Percentiles rank a stretch among this genome's conserved stretches.
Evolutionary conservation across 2,797 vertebrate species (phyloP).

Genomic region (Oreortyx pictus): DNA sequence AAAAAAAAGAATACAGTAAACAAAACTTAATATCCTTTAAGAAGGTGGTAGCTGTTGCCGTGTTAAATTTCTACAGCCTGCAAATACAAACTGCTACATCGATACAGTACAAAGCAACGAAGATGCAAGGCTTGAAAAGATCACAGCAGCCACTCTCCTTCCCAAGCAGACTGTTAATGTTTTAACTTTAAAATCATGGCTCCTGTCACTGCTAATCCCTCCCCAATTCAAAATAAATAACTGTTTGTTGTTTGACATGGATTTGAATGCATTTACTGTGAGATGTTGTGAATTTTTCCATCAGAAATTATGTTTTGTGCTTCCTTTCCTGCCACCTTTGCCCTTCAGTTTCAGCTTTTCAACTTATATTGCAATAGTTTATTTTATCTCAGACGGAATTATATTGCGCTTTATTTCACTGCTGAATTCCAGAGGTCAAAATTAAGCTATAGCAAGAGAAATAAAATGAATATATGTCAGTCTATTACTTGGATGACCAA

Average conservation of each 20-base stretch:
- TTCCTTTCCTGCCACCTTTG: slow-evolving; percentile 57
- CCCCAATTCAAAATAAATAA: background rate
- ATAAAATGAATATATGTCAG: slow-evolving; percentile 18
- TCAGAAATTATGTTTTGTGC: background rate
- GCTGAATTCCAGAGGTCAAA: slow-evolving; percentile 52
- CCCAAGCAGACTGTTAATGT: background rate
- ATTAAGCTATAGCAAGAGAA: slow-evolving; percentile 47
- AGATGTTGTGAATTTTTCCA: slow-evolving; percentile 31
- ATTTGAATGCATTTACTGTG: slow-evolving; percentile 45
- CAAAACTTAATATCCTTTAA: background rate
- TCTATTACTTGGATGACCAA: slow-evolving; percentile 29
- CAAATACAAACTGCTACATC: background rate
- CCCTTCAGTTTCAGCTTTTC: slow-evolving; percentile 52
- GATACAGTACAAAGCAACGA: background rate
- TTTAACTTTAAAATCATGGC: slow-evolving; percentile 19
- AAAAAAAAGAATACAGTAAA: no score
- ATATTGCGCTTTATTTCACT: slow-evolving; percentile 41
- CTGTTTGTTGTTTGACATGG: background rate
- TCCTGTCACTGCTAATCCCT: slow-evolving; percentile 1
- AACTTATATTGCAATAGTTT: background rate
- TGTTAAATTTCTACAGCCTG: background rate
- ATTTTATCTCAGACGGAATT: slow-evolving; percentile 29
- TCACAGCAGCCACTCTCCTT: background rate
- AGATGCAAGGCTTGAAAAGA: background rate
- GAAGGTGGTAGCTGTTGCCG: background rate